phyloP scores from a whole-genome alignment of 2,888 invertebrate genomes.

The Chloroclysta siterata region DNA sequence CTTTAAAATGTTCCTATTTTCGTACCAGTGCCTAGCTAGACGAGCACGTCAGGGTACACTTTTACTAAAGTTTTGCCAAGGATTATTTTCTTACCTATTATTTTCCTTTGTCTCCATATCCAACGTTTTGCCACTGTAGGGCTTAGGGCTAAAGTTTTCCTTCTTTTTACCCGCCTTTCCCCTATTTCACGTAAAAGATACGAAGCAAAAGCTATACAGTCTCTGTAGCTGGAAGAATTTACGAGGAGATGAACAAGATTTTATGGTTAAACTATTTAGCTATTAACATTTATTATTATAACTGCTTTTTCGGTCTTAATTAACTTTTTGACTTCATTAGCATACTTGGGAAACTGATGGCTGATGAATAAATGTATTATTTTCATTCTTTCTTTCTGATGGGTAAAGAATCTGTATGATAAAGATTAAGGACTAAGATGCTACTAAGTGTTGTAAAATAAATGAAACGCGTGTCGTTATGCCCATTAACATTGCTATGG shows the following conservation, averaged over 20 bases:
- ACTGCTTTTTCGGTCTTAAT: background rate
- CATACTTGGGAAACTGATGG: background rate
- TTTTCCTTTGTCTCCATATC: background rate
- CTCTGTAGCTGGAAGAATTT: slow-evolving; percentile 13
- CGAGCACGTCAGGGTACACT: background rate
- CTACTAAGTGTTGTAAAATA: slow-evolving; percentile 21
- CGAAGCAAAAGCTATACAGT: slow-evolving; percentile 10
- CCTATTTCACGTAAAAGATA: slow-evolving; percentile 5
- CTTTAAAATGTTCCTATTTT: background rate
- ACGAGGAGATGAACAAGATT: slow-evolving; percentile 11
- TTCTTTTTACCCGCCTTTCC: slow-evolving; percentile 8
- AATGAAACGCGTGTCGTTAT: slow-evolving; percentile 29
- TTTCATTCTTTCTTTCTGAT: too few relatives aligned
- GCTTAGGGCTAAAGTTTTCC: slow-evolving; percentile 14
- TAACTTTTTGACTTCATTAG: background rate
- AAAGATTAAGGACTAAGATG: background rate
- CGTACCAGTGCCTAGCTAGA: background rate
- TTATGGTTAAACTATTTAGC: slow-evolving; percentile 15
- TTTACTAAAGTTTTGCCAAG: too few relatives aligned
- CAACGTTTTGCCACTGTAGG: background rate
- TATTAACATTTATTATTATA: slow-evolving; percentile 18
- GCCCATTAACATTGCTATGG: slow-evolving; percentile 35
- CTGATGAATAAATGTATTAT: too few relatives aligned
- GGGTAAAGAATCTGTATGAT: background rate
- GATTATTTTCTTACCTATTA: background rate